Evolutionary conservation across 2,888 invertebrate species (phyloP), one percentile per base, ranked within the genome.

Genomic region (Lithophane socia): DNA sequence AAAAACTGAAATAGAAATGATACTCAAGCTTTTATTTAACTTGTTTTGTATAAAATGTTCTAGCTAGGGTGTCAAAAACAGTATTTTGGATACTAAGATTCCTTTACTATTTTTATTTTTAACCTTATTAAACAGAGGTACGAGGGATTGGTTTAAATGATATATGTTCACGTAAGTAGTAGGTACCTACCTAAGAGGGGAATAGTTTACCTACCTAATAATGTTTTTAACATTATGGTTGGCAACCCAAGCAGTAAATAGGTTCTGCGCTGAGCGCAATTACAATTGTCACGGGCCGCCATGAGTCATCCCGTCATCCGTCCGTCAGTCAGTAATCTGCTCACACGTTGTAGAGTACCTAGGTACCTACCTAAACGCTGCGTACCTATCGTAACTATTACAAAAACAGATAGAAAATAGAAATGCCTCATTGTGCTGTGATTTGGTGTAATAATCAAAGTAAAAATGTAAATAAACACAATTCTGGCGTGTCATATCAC

Each of bases 391-490:
- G 37, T 13, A 60, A 8, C 24, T 13, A 58, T 9, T 60, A 44
- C 4, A 70, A 24, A 56, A 56, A 56, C 4, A 1, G 9, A 47
- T 29, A 29, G 10, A 21, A 29, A 61, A 29, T 21, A 61, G 61
- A 18, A 63, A 71, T 73, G 73, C 73, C 73, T 68, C 42, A 69
- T 54, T 73, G 73, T 16, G 54, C 69, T 37, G 49, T 42, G n/a
- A 56, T 21, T 44, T 75, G 47, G 47, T 64, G 63, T 42, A 24
- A 18, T 21, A 72, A 71, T 16, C 73, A 72, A 49, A 73, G 70
- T 56, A 69, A 56, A 69, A 29, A 44, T 1, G 56, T 56, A 16
- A 73, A 73, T 56, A 73, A 73, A 73, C 21, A 29, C n/a, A 73
- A 70, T n/a, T 44, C 68, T 29, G 73, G 73, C 56, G 18, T 73